These are phyloP conservation scores for Bombylius major DNA, from an alignment of 2,888 invertebrate genomes.

Conservation along the genomic window DNA sequence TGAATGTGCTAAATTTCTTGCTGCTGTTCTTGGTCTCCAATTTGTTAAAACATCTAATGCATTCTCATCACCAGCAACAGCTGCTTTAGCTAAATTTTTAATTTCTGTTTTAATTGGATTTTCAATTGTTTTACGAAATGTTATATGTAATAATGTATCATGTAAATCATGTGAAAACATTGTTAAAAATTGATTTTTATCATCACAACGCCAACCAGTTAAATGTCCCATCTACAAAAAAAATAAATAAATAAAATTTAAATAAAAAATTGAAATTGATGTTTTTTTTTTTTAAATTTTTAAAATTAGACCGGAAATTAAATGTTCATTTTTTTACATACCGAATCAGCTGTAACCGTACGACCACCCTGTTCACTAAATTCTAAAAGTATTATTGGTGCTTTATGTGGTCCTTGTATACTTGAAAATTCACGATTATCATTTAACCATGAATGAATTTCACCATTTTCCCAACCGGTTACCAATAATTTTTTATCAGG, in stretches of 20 bases:
- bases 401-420: constrained; percentile 51
- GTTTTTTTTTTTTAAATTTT: no score
- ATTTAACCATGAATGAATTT: constrained; percentile 70
- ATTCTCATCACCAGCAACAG: constrained; percentile 82
- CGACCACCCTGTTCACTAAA: constrained; percentile 74
- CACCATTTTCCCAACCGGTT: constrained; percentile 88
- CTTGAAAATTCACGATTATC: constrained; percentile 53
- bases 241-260: neutral
- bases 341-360: constrained; percentile 75
- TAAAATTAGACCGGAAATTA: no score
- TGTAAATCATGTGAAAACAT: constrained; percentile 77
- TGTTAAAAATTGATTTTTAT: constrained; percentile 65
- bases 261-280: neutral
- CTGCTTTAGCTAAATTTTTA: constrained; percentile 50
- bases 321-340: constrained; percentile 20
- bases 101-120: constrained; percentile 38
- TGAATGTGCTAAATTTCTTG: constrained; percentile 50
- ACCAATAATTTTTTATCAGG: constrained; percentile 69
- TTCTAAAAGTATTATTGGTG: constrained; percentile 49
- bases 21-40: constrained; percentile 80
- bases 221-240: constrained; percentile 56
- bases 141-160: constrained; percentile 66
- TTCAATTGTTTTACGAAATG: constrained; percentile 57
- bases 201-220: constrained; percentile 83
- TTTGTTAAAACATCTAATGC: constrained; percentile 78